Evolutionary conservation across 2,888 invertebrate genomes (phyloP).

Genomic region (Tuberolachnus salignus): DNA sequence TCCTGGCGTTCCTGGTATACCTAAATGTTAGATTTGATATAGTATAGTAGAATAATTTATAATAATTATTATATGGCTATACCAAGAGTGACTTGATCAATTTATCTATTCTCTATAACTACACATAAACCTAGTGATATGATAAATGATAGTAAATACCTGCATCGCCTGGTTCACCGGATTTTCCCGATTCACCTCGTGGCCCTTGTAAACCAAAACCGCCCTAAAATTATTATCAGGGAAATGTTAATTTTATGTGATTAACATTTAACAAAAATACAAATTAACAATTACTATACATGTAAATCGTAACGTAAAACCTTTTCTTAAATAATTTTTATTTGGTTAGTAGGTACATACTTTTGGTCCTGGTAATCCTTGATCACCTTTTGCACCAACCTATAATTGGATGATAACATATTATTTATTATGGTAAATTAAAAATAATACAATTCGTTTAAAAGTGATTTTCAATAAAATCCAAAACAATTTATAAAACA

Average conservation of each 20-base stretch:
- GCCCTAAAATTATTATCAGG: conserved; percentile 19
- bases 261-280: conserved; percentile 62
- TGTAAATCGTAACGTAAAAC: not conserved
- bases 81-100: too few relatives aligned
- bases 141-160: conserved; percentile 63
- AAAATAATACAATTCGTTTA: too few relatives aligned
- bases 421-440: too few relatives aligned
- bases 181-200: conserved; percentile 75
- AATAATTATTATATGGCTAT: not conserved
- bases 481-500: too few relatives aligned
- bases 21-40: conserved; percentile 15
- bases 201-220: conserved; percentile 35
- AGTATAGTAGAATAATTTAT: not conserved
- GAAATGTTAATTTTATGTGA: conserved; percentile 70
- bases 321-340: not conserved
- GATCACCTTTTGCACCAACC: conserved; percentile 69
- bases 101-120: too few relatives aligned
- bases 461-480: too few relatives aligned
- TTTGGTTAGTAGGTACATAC: conserved; percentile 68
- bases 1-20: conserved; percentile 74
- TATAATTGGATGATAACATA: not conserved
- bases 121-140: not conserved
- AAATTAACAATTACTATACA: not conserved
- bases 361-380: conserved; percentile 75
- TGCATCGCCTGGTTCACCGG: conserved; percentile 77